A percentile compares a stretch with the other conserved stretches of the same genome.
phyloP scores from a whole-genome alignment of 1,140 invertebrate species.

The Apis mellifera region DNA sequence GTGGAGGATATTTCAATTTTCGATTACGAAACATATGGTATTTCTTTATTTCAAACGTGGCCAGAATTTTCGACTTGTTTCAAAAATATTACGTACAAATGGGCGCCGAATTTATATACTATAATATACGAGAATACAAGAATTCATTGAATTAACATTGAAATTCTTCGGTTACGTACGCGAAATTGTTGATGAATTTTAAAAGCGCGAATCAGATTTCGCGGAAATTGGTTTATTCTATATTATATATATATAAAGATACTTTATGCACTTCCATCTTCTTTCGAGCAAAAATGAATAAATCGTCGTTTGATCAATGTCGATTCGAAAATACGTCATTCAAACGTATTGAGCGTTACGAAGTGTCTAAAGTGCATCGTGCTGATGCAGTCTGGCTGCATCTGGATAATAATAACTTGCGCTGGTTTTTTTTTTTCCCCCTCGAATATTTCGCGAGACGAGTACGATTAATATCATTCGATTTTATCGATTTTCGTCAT shows the following conservation, averaged over 20 bases:
- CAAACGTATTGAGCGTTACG: not conserved
- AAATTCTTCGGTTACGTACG: not conserved
- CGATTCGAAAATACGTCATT: not conserved
- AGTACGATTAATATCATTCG: too few relatives aligned
- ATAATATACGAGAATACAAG: not conserved
- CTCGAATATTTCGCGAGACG: not conserved
- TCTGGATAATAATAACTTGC: not conserved
- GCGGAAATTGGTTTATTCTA: not conserved
- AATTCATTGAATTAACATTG: constrained; percentile 13
- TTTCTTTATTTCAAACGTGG: too few relatives aligned
- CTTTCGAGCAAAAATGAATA: not conserved
- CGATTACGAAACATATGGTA: too few relatives aligned
- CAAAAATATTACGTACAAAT: constrained; percentile 22
- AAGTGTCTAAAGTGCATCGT: not conserved
- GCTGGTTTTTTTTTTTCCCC: not conserved
- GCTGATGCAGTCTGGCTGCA: not conserved
- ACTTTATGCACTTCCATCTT: not conserved
- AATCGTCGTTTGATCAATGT: not conserved
- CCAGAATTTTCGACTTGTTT: not conserved
- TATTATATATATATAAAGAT: not conserved
- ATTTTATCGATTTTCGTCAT: too few relatives aligned
- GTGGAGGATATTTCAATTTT: too few relatives aligned
- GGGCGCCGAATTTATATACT: constrained; percentile 5
- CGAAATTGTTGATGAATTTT: constrained; percentile 15
- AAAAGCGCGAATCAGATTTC: not conserved